These are phyloP conservation scores for Columba janthina DNA, from an alignment of 2,113 vertebrate genomes.

Conservation along the genomic window DNA sequence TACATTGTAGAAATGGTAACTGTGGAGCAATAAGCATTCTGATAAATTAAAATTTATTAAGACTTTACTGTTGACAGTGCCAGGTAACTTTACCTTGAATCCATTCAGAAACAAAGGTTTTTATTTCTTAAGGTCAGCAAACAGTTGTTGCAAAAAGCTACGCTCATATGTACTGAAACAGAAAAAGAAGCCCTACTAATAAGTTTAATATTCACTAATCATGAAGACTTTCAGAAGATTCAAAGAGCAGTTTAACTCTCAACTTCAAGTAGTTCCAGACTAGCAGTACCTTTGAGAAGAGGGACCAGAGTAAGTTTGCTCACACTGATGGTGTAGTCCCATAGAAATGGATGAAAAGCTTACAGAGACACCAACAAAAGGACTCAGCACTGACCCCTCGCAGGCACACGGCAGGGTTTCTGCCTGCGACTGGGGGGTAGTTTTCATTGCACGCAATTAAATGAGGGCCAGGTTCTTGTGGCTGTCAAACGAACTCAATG, in stretches of 20 bases:
- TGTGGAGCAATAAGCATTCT: not conserved
- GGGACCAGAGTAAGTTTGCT: not conserved
- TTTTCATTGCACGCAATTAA: not conserved
- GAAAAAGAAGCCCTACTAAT: not conserved
- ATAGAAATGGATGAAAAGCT: not conserved
- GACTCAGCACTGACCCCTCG: not conserved
- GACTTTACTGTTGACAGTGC: not conserved
- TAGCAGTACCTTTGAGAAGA: not conserved
- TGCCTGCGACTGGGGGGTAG: not conserved
- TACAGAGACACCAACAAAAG: not conserved
- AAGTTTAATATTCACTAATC: not conserved
- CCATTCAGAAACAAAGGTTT: not conserved
- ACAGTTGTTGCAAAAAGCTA: not conserved
- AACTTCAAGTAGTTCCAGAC: not conserved
- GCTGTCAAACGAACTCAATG: conserved; percentile 22
- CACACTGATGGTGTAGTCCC: not conserved
- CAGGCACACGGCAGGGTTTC: not conserved
- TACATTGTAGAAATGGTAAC: not conserved
- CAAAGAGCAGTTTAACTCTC: not conserved
- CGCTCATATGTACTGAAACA: rapidly evolving
- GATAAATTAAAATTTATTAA: not conserved
- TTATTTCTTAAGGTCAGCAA: not conserved
- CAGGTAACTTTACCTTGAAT: not conserved
- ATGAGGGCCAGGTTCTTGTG: not conserved
- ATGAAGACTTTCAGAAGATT: not conserved